Evolutionary conservation across 2,888 invertebrate species (phyloP).

Genomic region (Dorcus parallelipipedus): DNA sequence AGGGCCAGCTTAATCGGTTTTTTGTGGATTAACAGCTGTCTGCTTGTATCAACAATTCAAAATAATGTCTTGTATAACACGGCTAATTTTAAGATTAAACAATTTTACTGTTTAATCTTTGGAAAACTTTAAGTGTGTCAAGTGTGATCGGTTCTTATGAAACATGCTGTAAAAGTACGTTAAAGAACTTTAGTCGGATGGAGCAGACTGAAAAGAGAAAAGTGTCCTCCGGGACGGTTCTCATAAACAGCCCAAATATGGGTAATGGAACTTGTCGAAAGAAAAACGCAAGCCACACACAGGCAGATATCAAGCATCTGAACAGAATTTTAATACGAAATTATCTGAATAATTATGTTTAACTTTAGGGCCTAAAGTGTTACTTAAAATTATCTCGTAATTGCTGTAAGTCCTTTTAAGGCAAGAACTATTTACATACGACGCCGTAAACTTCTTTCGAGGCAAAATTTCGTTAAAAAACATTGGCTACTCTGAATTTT

Average conservation of each 20-base stretch:
- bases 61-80: too few relatives aligned
- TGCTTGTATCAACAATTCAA: too few relatives aligned
- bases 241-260: slow-evolving; percentile 17
- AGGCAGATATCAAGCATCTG: slow-evolving; percentile 8
- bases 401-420: slow-evolving; percentile 10
- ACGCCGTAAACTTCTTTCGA: background rate
- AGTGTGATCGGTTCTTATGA: too few relatives aligned
- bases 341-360: slow-evolving; percentile 16
- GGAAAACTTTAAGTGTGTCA: too few relatives aligned
- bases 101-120: too few relatives aligned
- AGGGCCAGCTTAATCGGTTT: too few relatives aligned
- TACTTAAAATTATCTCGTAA: slow-evolving; percentile 12
- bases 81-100: too few relatives aligned
- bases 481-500: too few relatives aligned
- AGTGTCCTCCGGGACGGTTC: slow-evolving; percentile 6
- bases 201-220: slow-evolving; percentile 3
- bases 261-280: slow-evolving; percentile 19
- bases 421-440: slow-evolving; percentile 11
- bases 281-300: slow-evolving; percentile 17
- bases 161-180: too few relatives aligned
- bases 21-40: too few relatives aligned
- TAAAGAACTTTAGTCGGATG: background rate
- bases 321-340: slow-evolving; percentile 18
- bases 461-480: too few relatives aligned
- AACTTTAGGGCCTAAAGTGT: slow-evolving; percentile 8